Evolutionary conservation across 2,888 invertebrate genomes (phyloP).

Genomic region (Nemoura dubitans): DNA sequence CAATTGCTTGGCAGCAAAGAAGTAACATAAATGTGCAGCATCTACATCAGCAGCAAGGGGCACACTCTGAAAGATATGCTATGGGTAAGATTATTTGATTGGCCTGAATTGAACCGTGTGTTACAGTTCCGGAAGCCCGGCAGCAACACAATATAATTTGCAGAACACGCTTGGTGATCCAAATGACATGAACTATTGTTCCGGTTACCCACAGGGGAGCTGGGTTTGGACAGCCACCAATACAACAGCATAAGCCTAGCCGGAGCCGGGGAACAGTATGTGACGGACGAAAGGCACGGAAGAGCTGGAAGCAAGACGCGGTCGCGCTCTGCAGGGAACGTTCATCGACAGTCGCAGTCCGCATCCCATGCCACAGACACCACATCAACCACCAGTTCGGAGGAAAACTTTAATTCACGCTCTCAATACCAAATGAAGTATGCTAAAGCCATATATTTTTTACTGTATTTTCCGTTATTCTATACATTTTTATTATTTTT

Average conservation of each 20-base stretch:
- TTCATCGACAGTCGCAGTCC: neutral
- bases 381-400: constrained; percentile 41
- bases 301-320: neutral
- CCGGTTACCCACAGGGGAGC: neutral
- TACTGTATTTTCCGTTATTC: neutral
- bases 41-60: neutral
- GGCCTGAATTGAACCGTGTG: too few species aligned
- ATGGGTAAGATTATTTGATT: too few species aligned
- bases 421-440: neutral
- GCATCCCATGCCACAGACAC: constrained; percentile 41
- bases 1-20: constrained; percentile 26
- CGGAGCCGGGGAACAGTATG: neutral
- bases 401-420: constrained; percentile 41
- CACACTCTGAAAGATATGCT: neutral
- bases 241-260: neutral
- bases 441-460: neutral
- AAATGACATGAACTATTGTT: neutral
- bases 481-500: neutral
- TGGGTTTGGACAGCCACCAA: neutral
- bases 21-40: constrained; percentile 9
- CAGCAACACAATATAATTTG: too few species aligned
- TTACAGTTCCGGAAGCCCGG: too few species aligned
- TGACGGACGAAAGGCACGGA: neutral
- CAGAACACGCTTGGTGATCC: too few species aligned
- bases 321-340: neutral